These are phyloP conservation scores for Pteronura brasiliensis DNA, from an alignment of 2,113 vertebrate genomes.

Conservation along the genomic window DNA sequence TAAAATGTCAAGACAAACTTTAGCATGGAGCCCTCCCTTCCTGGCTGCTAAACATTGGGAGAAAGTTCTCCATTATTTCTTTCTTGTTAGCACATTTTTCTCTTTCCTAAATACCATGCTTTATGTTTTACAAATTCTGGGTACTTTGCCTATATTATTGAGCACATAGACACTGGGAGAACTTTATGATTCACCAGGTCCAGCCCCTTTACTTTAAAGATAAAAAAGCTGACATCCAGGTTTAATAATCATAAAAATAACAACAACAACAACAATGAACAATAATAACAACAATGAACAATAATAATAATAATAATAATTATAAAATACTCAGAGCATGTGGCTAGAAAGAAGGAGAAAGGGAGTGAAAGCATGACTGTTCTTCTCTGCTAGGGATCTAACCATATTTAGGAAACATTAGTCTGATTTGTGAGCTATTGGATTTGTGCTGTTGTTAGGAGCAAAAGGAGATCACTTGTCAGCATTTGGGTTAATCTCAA, in stretches of 20 bases:
- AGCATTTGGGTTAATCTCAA: background rate
- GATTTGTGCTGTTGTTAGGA: background rate
- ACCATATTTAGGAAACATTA: background rate
- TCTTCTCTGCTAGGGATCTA: background rate
- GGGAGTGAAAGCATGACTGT: background rate
- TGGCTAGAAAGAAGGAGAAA: background rate
- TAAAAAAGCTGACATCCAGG: background rate
- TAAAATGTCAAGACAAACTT: background rate
- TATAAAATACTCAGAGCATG: background rate
- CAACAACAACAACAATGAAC: background rate
- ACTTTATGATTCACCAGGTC: background rate
- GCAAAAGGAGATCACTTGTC: background rate
- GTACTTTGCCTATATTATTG: background rate
- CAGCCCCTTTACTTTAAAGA: background rate
- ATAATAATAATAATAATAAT: background rate
- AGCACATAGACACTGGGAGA: background rate
- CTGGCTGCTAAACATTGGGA: background rate
- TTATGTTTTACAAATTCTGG: background rate
- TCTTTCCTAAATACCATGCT: background rate
- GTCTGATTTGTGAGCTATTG: background rate
- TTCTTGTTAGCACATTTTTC: background rate
- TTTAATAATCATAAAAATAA: background rate
- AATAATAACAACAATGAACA: background rate
- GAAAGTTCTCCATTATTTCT: background rate
- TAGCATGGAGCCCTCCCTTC: background rate